These are phyloP conservation scores for Gyps fulvus DNA, from an alignment of 2,113 vertebrate genomes.

Conservation along the genomic window DNA sequence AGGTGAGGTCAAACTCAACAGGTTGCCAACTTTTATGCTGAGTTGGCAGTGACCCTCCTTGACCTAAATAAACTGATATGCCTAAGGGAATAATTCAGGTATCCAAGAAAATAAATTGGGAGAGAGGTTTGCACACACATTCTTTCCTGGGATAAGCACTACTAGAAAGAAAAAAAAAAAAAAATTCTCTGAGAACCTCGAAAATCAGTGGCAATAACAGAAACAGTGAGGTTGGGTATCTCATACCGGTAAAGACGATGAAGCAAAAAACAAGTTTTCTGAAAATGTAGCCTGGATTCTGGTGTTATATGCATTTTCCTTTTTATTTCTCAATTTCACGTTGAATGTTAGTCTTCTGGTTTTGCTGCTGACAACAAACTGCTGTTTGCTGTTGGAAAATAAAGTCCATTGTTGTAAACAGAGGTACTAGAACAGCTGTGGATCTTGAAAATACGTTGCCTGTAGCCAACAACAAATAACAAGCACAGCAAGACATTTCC, in stretches of 20 bases:
- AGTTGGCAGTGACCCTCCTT: neutral
- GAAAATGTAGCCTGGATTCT: constrained; percentile 78
- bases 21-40: neutral
- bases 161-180: neutral
- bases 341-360: constrained; percentile 79
- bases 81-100: neutral
- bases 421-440: neutral
- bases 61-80: constrained; percentile 37
- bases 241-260: constrained; percentile 78
- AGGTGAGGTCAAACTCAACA: neutral
- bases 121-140: neutral
- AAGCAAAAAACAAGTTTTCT: constrained; percentile 86
- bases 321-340: constrained; percentile 79
- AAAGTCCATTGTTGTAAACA: constrained; percentile 22
- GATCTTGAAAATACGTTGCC: neutral
- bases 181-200: neutral
- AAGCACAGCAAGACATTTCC: constrained; percentile 18
- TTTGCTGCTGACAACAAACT: constrained; percentile 79
- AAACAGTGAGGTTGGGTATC: neutral
- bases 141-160: neutral
- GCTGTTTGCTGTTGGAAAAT: constrained; percentile 75
- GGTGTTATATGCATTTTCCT: constrained; percentile 89
- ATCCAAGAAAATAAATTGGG: neutral
- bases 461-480: constrained; percentile 12
- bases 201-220: neutral